phyloP scores from a whole-genome alignment of 2,888 invertebrate genomes.

The Apomyelois bistriatella region DNA sequence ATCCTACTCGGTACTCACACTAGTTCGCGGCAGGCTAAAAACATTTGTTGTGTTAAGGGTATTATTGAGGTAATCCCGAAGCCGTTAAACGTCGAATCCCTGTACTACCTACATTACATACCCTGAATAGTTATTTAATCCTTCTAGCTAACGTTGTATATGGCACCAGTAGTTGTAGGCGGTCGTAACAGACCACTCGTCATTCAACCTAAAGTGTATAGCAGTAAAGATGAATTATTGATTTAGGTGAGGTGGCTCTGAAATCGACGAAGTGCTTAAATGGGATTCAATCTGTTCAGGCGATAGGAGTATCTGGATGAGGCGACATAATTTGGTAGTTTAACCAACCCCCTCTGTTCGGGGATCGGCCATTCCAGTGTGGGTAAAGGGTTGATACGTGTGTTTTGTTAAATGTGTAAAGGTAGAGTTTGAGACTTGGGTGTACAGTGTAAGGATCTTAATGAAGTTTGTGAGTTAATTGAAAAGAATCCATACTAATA shows the following conservation, averaged over 20 bases:
- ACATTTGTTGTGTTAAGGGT: constrained; percentile 73
- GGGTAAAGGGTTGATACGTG: too few species aligned
- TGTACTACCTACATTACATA: constrained; percentile 75
- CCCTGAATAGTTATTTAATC: constrained; percentile 72
- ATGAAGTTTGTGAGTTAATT: too few species aligned
- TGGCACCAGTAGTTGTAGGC: constrained; percentile 36
- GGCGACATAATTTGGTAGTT: constrained; percentile 49
- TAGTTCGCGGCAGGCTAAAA: constrained; percentile 51
- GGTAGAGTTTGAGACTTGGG: not conserved
- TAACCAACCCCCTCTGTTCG: constrained; percentile 34
- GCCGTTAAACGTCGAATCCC: constrained; percentile 75
- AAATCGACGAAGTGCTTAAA: constrained; percentile 59
- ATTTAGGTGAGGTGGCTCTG: constrained; percentile 37
- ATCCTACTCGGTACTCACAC: constrained; percentile 24
- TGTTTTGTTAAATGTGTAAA: constrained; percentile 14
- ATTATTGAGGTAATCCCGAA: constrained; percentile 76
- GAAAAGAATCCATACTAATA: too few species aligned
- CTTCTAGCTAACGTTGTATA: constrained; percentile 58
- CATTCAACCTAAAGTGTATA: constrained; percentile 52
- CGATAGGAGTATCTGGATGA: constrained; percentile 52
- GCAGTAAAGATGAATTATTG: constrained; percentile 55
- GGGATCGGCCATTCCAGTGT: constrained; percentile 25
- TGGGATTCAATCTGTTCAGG: constrained; percentile 62
- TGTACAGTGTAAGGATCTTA: too few species aligned
- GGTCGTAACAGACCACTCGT: constrained; percentile 34